phyloP scores from a whole-genome alignment of 2,113 vertebrate species.

The Gopherus flavomarginatus region DNA sequence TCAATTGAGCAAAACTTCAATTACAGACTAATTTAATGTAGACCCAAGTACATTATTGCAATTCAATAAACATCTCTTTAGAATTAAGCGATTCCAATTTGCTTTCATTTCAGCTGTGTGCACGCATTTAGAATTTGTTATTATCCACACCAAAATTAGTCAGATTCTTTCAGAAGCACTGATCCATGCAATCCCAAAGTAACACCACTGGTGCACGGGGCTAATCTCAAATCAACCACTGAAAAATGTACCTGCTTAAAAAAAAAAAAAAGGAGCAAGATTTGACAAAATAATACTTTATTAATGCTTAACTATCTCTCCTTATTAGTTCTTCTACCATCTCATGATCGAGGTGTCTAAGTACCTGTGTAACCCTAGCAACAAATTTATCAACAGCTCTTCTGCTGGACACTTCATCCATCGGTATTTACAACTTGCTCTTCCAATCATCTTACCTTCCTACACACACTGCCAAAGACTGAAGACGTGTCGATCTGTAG shows the following conservation, averaged over 20 bases:
- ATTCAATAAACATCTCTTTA: conserved; percentile 74
- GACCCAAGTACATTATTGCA: conserved; percentile 61
- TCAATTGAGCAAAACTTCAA: conserved; percentile 60
- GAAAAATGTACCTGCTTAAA: neutral
- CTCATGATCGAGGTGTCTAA: neutral
- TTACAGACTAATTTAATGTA: conserved; percentile 71
- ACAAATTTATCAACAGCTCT: neutral
- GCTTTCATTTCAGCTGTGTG: conserved; percentile 47
- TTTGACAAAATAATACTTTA: neutral
- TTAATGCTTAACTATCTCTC: neutral
- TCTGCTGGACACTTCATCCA: neutral
- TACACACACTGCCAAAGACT: neutral
- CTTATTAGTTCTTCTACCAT: neutral
- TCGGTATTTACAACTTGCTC: neutral
- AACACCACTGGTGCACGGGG: neutral
- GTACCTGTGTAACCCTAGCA: neutral
- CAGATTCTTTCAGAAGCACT: neutral
- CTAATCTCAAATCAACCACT: neutral
- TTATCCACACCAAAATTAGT: conserved; percentile 30
- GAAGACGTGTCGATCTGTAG: neutral
- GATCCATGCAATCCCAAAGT: neutral
- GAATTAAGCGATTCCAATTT: conserved; percentile 71
- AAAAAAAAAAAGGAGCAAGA: neutral
- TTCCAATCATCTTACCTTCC: neutral
- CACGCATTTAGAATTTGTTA: conserved; percentile 32